Percentiles rank a stretch among this genome's conserved stretches.
Conservation (phyloP, 2,797 vertebrate species). For the Lophius americanus region DNA sequence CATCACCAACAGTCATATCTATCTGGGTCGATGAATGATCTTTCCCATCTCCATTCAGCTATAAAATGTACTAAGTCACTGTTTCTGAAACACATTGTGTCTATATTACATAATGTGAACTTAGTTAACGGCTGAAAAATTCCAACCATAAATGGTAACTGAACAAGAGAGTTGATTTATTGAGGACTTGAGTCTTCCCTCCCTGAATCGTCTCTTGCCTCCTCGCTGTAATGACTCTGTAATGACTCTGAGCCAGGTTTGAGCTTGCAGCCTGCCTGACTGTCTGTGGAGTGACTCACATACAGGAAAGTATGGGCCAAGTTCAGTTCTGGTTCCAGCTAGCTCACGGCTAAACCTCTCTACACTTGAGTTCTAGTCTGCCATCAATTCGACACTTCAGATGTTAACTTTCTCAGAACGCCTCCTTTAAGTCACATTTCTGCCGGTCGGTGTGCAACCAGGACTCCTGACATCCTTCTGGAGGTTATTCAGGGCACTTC, state of each 20-base stretch:
- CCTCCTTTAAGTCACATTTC: slow-evolving; percentile 13
- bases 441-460: background rate
- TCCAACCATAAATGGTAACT: too few species aligned
- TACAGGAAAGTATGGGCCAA: slow-evolving; percentile 33
- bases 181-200: background rate
- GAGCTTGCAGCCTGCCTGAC: slow-evolving; percentile 48
- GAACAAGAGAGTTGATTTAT: too few species aligned
- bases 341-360: slow-evolving; percentile 24
- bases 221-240: slow-evolving; percentile 28
- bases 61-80: too few species aligned
- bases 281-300: slow-evolving; percentile 48
- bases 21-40: too few species aligned
- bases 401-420: slow-evolving; percentile 17
- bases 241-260: slow-evolving; percentile 43
- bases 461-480: too few species aligned
- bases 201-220: slow-evolving; percentile 23
- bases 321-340: slow-evolving; percentile 35
- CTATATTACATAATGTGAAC: too few species aligned
- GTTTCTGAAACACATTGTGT: too few species aligned
- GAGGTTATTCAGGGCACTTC: too few species aligned
- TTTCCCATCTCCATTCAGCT: too few species aligned
- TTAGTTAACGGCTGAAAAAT: background rate
- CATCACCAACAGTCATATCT: too few species aligned
- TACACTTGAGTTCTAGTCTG: slow-evolving; percentile 22
- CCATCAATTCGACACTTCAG: slow-evolving; percentile 12